A percentile compares a stretch with the other conserved stretches of the same genome.
These are phyloP conservation scores for Cyprinodon variegatus DNA, from an alignment of 2,113 vertebrate genomes.

Conservation along the genomic window DNA sequence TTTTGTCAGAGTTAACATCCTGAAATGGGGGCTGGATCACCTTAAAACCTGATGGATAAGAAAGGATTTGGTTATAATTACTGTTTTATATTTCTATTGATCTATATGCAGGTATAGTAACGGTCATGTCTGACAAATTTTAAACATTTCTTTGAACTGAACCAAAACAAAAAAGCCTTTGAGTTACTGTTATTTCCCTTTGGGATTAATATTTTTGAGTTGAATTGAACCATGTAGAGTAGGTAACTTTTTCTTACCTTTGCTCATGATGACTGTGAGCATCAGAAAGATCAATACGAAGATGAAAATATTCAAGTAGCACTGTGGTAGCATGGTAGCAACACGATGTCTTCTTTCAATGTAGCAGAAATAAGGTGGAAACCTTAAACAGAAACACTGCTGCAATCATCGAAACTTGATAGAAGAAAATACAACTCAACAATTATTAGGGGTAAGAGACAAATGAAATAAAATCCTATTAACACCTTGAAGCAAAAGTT, in stretches of 20 bases:
- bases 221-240: neutral
- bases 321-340: constrained; percentile 1
- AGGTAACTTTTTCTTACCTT: constrained; percentile 28
- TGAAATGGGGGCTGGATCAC: constrained; percentile 17
- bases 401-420: neutral
- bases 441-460: too few species aligned
- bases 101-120: too few species aligned
- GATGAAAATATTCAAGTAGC: constrained; percentile 11
- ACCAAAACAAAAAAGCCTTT: too few species aligned
- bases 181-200: too few species aligned
- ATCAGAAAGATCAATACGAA: neutral
- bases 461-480: too few species aligned
- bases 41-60: constrained; percentile 2
- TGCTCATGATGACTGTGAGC: neutral
- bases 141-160: too few species aligned
- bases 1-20: neutral
- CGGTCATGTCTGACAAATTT: too few species aligned
- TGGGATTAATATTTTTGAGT: too few species aligned
- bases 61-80: neutral
- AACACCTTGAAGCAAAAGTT: too few species aligned
- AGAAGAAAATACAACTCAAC: too few species aligned
- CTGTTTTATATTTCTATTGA: too few species aligned
- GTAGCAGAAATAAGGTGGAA: neutral
- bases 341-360: neutral
- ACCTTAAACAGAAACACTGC: too few species aligned